A percentile compares a stretch with the other conserved stretches of the same genome.
phyloP scores from a whole-genome alignment of 2,888 invertebrate genomes.

The Erebia ligea region DNA sequence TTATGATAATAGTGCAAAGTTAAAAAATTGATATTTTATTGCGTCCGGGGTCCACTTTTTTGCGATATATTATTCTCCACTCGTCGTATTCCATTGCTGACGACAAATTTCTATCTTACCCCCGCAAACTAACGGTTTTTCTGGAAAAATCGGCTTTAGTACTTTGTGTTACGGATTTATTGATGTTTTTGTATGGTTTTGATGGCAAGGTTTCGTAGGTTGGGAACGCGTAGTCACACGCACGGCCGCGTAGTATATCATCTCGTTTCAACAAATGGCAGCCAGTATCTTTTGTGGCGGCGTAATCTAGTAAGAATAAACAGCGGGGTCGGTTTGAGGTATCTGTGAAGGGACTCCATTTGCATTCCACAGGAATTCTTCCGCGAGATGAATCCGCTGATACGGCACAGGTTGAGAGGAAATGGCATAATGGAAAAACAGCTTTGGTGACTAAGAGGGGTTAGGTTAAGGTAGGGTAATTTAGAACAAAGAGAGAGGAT shows the following conservation, averaged over 20 bases:
- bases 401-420: slow-evolving; percentile 23
- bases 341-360: slow-evolving; percentile 53
- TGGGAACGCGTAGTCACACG: slow-evolving; percentile 67
- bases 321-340: slow-evolving; percentile 57
- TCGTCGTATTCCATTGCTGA: slow-evolving; percentile 58
- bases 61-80: slow-evolving; percentile 76
- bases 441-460: slow-evolving; percentile 1
- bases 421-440: slow-evolving; percentile 27
- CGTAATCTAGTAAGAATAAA: slow-evolving; percentile 76
- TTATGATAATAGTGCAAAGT: slow-evolving; percentile 43
- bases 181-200: slow-evolving; percentile 26
- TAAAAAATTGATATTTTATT: slow-evolving; percentile 82
- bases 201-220: slow-evolving; percentile 49
- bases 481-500: no score
- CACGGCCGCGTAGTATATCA: slow-evolving; percentile 78
- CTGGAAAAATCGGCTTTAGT: slow-evolving; percentile 45
- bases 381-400: slow-evolving; percentile 36
- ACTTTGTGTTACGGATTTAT: slow-evolving; percentile 36
- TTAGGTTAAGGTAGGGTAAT: neutral
- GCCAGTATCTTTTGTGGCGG: slow-evolving; percentile 66
- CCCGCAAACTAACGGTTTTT: slow-evolving; percentile 6
- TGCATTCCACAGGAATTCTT: slow-evolving; percentile 51
- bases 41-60: slow-evolving; percentile 74
- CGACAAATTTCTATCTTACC: slow-evolving; percentile 35
- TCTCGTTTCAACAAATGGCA: slow-evolving; percentile 77